phyloP scores from a whole-genome alignment of 2,888 invertebrate genomes.

The Oligia fasciuncula region DNA sequence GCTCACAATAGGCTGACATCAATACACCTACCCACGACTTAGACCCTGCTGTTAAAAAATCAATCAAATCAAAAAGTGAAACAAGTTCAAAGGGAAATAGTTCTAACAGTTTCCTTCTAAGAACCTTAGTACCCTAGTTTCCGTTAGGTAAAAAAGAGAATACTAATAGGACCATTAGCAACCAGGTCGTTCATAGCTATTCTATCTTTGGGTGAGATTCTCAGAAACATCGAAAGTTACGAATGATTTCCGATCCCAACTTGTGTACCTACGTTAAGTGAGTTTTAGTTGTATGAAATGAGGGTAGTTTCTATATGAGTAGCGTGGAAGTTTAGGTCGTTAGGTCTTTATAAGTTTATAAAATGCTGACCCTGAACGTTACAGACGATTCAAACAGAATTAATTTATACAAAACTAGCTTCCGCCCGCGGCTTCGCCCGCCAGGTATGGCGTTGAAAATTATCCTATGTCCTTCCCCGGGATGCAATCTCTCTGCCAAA shows the following conservation, averaged over 20 bases:
- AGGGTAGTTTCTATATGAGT: constrained; percentile 14
- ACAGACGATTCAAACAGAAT: background rate
- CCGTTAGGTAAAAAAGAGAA: constrained; percentile 23
- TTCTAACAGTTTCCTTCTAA: background rate
- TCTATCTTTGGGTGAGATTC: constrained; percentile 25
- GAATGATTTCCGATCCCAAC: constrained; percentile 32
- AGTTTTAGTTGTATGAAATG: constrained; percentile 27
- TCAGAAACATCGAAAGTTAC: constrained; percentile 25
- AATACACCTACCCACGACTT: background rate
- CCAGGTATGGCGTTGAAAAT: no score
- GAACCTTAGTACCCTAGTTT: background rate
- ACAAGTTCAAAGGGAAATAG: constrained; percentile 15
- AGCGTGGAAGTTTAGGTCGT: constrained; percentile 1
- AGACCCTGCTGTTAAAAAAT: background rate
- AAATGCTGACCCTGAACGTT: background rate
- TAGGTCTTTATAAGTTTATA: background rate
- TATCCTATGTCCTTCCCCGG: no score
- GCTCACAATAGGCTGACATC: background rate
- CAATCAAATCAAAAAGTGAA: constrained; percentile 9
- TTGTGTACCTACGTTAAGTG: constrained; percentile 22
- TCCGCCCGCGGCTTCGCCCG: no score
- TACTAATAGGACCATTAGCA: constrained; percentile 14
- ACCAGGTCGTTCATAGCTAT: constrained; percentile 1
- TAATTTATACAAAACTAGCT: background rate
- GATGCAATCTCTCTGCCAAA: no score